Conservation (phyloP, 2,888 invertebrate species). For the Euzophera pinguis region DNA sequence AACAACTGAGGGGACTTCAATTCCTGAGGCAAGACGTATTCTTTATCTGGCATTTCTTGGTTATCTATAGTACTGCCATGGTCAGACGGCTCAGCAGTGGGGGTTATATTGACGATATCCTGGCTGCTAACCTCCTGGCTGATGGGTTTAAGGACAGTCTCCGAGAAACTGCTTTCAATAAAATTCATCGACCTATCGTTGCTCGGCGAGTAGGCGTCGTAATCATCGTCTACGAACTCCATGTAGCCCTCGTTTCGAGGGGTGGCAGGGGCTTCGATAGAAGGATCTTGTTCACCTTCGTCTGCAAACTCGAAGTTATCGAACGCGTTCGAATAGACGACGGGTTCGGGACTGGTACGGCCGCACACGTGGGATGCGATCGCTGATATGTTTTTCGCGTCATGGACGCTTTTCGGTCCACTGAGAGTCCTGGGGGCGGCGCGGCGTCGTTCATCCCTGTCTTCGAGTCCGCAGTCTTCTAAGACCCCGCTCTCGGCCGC, state of each 20-base stretch:
- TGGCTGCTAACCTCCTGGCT: slow-evolving; percentile 27
- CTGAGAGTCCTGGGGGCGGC: slow-evolving; percentile 55
- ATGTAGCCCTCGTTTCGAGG: slow-evolving; percentile 64
- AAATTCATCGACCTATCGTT: slow-evolving; percentile 78
- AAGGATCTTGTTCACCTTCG: slow-evolving; percentile 89
- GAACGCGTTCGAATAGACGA: slow-evolving; percentile 77
- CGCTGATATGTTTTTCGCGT: slow-evolving; percentile 61
- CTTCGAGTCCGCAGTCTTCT: slow-evolving; percentile 83
- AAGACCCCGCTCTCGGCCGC: slow-evolving; percentile 89
- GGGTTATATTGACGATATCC: not conserved
- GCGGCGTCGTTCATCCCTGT: slow-evolving; percentile 52
- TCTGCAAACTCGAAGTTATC: slow-evolving; percentile 93
- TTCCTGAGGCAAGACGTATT: slow-evolving; percentile 26
- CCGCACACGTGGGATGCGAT: slow-evolving; percentile 69
- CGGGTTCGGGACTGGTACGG: slow-evolving; percentile 49
- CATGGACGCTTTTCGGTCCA: slow-evolving; percentile 58
- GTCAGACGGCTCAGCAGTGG: not conserved
- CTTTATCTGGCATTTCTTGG: slow-evolving; percentile 12
- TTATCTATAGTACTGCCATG: slow-evolving; percentile 24
- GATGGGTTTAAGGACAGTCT: slow-evolving; percentile 53
- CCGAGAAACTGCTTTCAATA: slow-evolving; percentile 71
- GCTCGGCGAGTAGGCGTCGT: slow-evolving; percentile 54
- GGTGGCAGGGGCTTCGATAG: slow-evolving; percentile 76
- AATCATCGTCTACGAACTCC: slow-evolving; percentile 69
- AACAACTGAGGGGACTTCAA: slow-evolving; percentile 33